A percentile compares a stretch with the other conserved stretches of the same genome.
Conservation (phyloP, 1,140 invertebrate species). For the Drosophila chauvacae region DNA sequence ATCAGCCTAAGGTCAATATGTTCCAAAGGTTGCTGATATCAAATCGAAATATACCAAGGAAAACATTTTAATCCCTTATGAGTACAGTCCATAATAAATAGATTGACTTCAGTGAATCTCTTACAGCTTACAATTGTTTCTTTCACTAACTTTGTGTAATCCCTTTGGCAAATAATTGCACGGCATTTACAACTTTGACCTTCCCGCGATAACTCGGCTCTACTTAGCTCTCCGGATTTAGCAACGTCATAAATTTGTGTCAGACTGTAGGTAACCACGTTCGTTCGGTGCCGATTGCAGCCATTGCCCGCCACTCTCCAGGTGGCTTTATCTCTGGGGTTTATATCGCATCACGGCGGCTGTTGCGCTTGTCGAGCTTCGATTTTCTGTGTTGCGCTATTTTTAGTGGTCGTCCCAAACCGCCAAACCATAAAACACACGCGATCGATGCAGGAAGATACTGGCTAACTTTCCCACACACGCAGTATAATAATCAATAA, state of each 20-base stretch:
- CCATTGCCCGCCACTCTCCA: slow-evolving; percentile 12
- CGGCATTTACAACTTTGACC: slow-evolving; percentile 3
- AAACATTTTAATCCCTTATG: background rate
- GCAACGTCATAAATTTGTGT: slow-evolving; percentile 29
- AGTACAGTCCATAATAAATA: background rate
- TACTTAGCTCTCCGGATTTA: slow-evolving; percentile 17
- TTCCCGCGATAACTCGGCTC: slow-evolving; percentile 25
- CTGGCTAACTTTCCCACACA: slow-evolving; percentile 9
- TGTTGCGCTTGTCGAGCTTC: slow-evolving; percentile 44
- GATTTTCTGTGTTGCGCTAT: slow-evolving; percentile 41
- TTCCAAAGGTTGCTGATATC: slow-evolving; percentile 6
- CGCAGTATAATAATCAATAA: slow-evolving; percentile 1
- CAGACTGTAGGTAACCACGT: slow-evolving; percentile 27
- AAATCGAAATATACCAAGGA: background rate
- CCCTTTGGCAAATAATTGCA: slow-evolving; percentile 7
- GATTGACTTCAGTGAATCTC: background rate
- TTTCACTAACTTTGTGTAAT: background rate
- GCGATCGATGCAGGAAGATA: slow-evolving; percentile 38
- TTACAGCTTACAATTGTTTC: background rate
- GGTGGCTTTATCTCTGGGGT: slow-evolving; percentile 33
- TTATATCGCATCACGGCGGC: slow-evolving; percentile 39
- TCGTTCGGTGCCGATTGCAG: slow-evolving; percentile 30
- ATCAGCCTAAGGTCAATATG: slow-evolving; percentile 1
- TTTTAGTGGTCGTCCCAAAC: slow-evolving; percentile 37
- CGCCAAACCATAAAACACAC: slow-evolving; percentile 51